Evolutionary conservation across 2,113 vertebrate genomes (phyloP).

Genomic region (Tachuris rubrigastra): DNA sequence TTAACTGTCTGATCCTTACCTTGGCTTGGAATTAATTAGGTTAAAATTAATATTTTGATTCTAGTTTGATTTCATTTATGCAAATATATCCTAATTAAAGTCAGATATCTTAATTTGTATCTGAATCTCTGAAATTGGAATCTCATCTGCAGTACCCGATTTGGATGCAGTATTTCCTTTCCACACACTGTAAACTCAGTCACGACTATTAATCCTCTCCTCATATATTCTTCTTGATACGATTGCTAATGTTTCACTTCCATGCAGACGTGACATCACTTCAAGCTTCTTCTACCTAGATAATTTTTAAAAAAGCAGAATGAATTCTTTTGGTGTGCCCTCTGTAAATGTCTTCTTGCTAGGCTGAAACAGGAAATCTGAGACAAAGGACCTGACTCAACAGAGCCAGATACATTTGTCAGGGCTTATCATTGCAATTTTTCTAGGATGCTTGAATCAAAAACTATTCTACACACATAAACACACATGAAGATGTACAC

Average conservation of each 20-base stretch:
- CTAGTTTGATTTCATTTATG: neutral
- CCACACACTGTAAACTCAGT: neutral
- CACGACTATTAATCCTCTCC: neutral
- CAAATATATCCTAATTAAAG: neutral
- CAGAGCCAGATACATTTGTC: neutral
- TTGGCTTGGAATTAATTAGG: neutral
- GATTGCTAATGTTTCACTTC: neutral
- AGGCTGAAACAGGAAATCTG: conserved; percentile 15
- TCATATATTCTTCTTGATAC: neutral
- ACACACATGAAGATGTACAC: fast-evolving
- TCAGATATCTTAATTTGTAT: neutral
- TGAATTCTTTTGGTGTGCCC: neutral
- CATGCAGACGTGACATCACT: neutral
- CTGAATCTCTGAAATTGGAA: neutral
- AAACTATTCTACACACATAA: neutral
- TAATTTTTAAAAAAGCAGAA: neutral
- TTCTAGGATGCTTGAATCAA: neutral
- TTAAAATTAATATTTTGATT: neutral
- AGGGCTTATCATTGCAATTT: neutral
- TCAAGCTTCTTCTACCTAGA: conserved; percentile 6
- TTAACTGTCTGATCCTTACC: neutral
- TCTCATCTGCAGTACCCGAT: neutral
- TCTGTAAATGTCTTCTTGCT: neutral
- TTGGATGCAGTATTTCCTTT: neutral
- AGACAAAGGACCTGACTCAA: neutral